A percentile compares a stretch with the other conserved stretches of the same genome.
These are phyloP conservation scores for Thamnophis sirtalis DNA, from an alignment of 2,113 vertebrate species.

Conservation along the genomic window DNA sequence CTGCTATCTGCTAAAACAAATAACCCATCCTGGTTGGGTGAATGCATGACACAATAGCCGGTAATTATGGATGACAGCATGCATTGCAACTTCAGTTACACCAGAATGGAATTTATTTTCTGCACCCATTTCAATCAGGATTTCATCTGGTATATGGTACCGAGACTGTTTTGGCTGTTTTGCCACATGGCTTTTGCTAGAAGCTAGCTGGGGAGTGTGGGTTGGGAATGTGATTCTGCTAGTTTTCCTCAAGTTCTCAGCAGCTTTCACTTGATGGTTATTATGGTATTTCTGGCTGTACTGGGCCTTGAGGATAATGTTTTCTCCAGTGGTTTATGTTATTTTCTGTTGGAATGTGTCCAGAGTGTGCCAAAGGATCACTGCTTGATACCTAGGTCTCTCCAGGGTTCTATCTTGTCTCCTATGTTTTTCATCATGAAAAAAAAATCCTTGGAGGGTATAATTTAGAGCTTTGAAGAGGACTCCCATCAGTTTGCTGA, in stretches of 20 bases:
- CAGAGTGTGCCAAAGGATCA: not conserved
- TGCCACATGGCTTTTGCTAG: not conserved
- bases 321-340: not conserved
- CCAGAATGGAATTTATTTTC: not conserved
- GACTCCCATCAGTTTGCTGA: not conserved
- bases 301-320: not conserved
- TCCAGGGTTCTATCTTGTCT: not conserved
- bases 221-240: not conserved
- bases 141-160: not conserved
- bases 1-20: not conserved
- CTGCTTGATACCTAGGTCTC: not conserved
- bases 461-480: not conserved
- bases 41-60: not conserved
- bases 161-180: too few species aligned
- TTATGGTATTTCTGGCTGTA: not conserved
- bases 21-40: not conserved
- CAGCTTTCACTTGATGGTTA: not conserved
- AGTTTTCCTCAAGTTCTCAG: not conserved
- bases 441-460: not conserved
- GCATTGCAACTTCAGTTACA: not conserved
- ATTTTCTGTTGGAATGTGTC: not conserved
- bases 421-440: not conserved
- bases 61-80: not conserved
- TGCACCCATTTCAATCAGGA: not conserved
- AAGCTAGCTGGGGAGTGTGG: not conserved